Conservation (phyloP, 2,113 vertebrate genomes). For the Jacana jacana region DNA sequence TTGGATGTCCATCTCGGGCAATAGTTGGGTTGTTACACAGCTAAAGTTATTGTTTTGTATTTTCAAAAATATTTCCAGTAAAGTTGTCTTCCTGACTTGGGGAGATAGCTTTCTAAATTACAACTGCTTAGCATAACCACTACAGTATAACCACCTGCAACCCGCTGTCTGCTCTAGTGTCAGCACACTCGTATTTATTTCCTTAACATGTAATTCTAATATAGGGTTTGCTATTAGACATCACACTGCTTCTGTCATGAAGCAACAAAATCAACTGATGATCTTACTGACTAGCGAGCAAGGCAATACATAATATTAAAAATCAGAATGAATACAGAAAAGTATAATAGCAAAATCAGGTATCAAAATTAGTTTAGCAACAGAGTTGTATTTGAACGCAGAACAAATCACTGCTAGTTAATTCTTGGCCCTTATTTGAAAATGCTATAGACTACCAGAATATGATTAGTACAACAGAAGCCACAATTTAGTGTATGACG, state of each 20-base stretch:
- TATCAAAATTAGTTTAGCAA: neutral
- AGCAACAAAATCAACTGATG: neutral
- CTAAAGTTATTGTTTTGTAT: neutral
- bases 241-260: neutral
- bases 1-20: neutral
- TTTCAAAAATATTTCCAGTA: neutral
- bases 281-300: neutral
- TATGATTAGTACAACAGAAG: fast-evolving
- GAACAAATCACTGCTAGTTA: neutral
- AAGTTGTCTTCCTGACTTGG: neutral
- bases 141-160: no score
- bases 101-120: neutral
- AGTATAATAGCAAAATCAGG: neutral
- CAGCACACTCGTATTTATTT: neutral
- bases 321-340: neutral
- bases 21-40: neutral
- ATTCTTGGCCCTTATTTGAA: neutral
- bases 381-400: neutral
- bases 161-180: neutral
- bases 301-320: neutral
- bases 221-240: neutral
- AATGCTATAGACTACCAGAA: neutral
- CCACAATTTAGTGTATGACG: neutral
- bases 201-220: neutral
- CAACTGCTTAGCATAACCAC: neutral